These are phyloP conservation scores for Diloba caeruleocephala DNA, from an alignment of 2,888 invertebrate species.

Conservation along the genomic window DNA sequence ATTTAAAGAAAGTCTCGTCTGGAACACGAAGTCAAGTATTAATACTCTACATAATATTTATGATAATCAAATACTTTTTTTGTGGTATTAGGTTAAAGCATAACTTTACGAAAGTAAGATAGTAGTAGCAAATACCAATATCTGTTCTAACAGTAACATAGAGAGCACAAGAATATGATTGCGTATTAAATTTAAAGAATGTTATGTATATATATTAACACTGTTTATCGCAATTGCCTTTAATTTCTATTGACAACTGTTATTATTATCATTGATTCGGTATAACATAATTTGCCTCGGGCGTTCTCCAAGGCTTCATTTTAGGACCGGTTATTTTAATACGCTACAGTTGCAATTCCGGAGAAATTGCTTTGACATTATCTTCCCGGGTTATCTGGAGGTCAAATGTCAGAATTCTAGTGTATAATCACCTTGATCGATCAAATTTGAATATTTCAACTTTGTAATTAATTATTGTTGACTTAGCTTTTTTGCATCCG, in stretches of 20 bases:
- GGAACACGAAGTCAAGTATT: no score
- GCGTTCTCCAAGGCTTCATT: constrained; percentile 51
- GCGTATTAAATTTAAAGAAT: constrained; percentile 25
- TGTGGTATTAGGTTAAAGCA: no score
- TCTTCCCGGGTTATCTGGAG: constrained; percentile 58
- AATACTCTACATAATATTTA: no score
- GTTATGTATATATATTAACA: no score
- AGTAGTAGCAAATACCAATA: no score
- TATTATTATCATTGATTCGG: no score
- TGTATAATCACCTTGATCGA: constrained; percentile 49
- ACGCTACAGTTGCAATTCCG: constrained; percentile 52
- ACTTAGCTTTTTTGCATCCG: constrained; percentile 9
- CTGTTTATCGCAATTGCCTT: constrained; percentile 25
- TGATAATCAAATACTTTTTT: no score
- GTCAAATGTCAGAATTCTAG: constrained; percentile 53
- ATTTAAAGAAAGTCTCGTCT: no score
- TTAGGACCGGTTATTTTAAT: constrained; percentile 55
- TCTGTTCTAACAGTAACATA: no score
- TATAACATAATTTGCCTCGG: constrained; percentile 31
- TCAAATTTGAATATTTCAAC: constrained; percentile 12
- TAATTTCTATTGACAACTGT: background rate
- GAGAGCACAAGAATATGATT: no score
- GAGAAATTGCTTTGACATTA: constrained; percentile 61
- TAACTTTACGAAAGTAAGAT: no score
- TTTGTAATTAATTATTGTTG: constrained; percentile 27